phyloP scores from a whole-genome alignment of 2,113 vertebrate species.

The Ranitomeya variabilis region DNA sequence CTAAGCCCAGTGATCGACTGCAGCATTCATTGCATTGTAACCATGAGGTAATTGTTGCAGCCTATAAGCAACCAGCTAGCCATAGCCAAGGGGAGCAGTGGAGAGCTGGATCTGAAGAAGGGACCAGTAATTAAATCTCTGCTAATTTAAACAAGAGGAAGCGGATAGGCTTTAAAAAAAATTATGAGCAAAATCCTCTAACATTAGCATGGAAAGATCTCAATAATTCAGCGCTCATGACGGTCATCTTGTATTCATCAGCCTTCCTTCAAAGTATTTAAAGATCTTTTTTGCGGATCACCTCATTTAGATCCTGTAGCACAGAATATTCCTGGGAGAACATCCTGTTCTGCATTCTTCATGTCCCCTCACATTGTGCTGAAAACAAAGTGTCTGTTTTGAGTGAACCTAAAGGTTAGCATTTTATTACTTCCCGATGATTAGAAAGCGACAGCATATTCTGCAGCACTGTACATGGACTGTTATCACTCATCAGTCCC shows the following conservation, averaged over 20 bases:
- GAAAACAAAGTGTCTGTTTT: neutral
- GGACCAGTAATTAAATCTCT: too few species aligned
- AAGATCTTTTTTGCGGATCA: neutral
- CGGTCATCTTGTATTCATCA: constrained; percentile 18
- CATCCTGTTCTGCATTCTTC: neutral
- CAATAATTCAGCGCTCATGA: neutral
- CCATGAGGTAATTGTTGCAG: too few species aligned
- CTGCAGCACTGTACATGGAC: neutral
- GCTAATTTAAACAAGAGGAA: too few species aligned
- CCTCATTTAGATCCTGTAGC: constrained; percentile 16
- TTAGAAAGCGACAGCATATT: neutral
- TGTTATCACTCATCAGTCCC: neutral
- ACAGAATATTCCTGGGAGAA: constrained; percentile 1
- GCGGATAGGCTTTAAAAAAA: too few species aligned
- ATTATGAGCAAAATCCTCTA: neutral
- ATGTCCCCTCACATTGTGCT: neutral
- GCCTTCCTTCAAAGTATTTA: constrained; percentile 12
- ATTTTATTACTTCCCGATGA: neutral
- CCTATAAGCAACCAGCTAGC: too few species aligned
- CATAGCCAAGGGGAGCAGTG: too few species aligned
- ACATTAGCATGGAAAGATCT: neutral
- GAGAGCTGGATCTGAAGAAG: too few species aligned
- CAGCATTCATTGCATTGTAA: too few species aligned
- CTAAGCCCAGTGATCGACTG: too few species aligned
- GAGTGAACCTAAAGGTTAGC: neutral